Evolutionary conservation across 2,888 invertebrate genomes (phyloP).

Genomic region (Agriopis marginaria): DNA sequence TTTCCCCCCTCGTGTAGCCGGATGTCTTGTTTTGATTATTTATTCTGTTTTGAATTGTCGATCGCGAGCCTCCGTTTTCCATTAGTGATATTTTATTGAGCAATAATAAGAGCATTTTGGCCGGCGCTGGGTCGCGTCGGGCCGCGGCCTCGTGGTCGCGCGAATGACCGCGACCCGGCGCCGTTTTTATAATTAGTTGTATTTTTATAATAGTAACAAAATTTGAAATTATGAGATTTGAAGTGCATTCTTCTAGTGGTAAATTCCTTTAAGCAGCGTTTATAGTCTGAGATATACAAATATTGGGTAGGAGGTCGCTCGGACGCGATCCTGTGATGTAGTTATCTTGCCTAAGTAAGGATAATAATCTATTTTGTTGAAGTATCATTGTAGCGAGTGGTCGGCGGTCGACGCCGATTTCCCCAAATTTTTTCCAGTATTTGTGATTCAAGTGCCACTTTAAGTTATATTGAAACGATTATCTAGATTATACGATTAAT

Average conservation of each 20-base stretch:
- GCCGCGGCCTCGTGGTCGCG: constrained; percentile 26
- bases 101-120: constrained; percentile 84
- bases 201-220: constrained; percentile 79
- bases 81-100: constrained; percentile 86
- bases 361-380: constrained; percentile 81
- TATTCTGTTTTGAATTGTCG: constrained; percentile 79
- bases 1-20: constrained; percentile 72
- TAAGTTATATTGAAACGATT: constrained; percentile 89
- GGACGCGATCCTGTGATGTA: constrained; percentile 73
- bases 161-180: constrained; percentile 1
- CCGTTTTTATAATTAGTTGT: constrained; percentile 79
- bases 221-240: constrained; percentile 83
- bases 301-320: constrained; percentile 49
- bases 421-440: constrained; percentile 90
- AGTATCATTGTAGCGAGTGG: constrained; percentile 69
- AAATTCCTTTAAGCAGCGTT: constrained; percentile 81
- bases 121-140: constrained; percentile 47
- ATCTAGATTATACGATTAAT: constrained; percentile 87
- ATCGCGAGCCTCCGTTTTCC: constrained; percentile 83
- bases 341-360: constrained; percentile 83
- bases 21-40: constrained; percentile 74
- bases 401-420: constrained; percentile 81
- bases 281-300: constrained; percentile 77
- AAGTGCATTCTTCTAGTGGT: constrained; percentile 85
- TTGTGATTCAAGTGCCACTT: constrained; percentile 93